Conservation (phyloP, 2,797 vertebrate species). For the Pseudochaenichthys georgianus region DNA sequence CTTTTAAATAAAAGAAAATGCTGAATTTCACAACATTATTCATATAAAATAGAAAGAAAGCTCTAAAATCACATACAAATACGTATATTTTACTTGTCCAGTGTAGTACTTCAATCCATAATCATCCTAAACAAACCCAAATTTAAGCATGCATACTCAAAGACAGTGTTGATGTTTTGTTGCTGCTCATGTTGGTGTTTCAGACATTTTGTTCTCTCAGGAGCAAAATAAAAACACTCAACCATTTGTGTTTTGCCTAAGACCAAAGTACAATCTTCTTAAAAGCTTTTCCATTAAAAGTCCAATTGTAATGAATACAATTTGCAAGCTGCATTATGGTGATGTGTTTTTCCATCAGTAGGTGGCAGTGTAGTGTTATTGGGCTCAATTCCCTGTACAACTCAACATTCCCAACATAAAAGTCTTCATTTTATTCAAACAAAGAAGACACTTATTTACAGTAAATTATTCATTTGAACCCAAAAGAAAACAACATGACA, state of each 20-base stretch:
- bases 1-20: too few species aligned
- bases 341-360: conserved; percentile 21
- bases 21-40: too few species aligned
- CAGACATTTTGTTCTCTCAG: not conserved
- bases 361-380: conserved; percentile 55
- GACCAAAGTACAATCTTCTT: too few species aligned
- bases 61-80: too few species aligned
- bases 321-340: not conserved
- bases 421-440: conserved; percentile 14
- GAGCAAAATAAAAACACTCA: not conserved
- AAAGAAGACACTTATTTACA: conserved; percentile 18
- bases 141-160: not conserved
- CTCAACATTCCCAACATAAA: not conserved
- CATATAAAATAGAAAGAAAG: too few species aligned
- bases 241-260: not conserved
- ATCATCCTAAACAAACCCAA: not conserved
- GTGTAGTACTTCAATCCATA: not conserved
- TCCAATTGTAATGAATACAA: not conserved
- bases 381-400: not conserved
- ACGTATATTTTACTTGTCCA: too few species aligned
- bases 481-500: not conserved
- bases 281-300: not conserved
- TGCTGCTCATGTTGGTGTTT: not conserved
- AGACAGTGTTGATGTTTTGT: not conserved
- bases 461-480: conserved; percentile 8